Conservation (phyloP, 2,888 invertebrate species). For the Operophtera brumata region DNA sequence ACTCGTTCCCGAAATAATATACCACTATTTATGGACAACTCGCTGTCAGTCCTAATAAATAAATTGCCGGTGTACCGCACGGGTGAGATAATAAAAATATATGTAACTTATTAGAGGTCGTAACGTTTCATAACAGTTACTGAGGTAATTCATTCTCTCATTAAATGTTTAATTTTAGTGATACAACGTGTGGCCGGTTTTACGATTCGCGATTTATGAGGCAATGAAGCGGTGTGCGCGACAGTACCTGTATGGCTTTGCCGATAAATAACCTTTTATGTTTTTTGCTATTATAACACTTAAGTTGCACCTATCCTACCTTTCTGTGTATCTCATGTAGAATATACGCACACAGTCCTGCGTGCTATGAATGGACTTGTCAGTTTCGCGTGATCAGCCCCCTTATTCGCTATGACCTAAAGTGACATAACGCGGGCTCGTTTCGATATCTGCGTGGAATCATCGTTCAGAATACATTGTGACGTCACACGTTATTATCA, state of each 20-base stretch:
- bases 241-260: constrained; percentile 49
- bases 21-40: constrained; percentile 56
- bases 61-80: constrained; percentile 49
- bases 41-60: constrained; percentile 62
- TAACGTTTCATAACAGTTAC: constrained; percentile 50
- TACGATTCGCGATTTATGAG: constrained; percentile 55
- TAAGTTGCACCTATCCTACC: too few species aligned
- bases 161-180: constrained; percentile 69
- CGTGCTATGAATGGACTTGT: too few species aligned
- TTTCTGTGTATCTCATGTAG: too few species aligned
- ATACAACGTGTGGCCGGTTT: constrained; percentile 48
- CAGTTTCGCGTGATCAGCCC: too few species aligned
- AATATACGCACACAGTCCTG: too few species aligned
- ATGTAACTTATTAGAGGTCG: constrained; percentile 52
- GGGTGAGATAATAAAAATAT: constrained; percentile 57
- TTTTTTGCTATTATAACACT: background rate
- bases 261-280: constrained; percentile 39
- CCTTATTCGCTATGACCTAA: too few species aligned
- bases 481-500: too few species aligned
- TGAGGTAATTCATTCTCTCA: constrained; percentile 62
- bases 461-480: too few species aligned
- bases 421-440: too few species aligned
- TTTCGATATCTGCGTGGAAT: too few species aligned
- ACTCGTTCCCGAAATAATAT: constrained; percentile 52
- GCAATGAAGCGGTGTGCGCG: constrained; percentile 54